These are phyloP conservation scores for Heliconius melpomene DNA, from an alignment of 1,140 invertebrate species.

Conservation along the genomic window DNA sequence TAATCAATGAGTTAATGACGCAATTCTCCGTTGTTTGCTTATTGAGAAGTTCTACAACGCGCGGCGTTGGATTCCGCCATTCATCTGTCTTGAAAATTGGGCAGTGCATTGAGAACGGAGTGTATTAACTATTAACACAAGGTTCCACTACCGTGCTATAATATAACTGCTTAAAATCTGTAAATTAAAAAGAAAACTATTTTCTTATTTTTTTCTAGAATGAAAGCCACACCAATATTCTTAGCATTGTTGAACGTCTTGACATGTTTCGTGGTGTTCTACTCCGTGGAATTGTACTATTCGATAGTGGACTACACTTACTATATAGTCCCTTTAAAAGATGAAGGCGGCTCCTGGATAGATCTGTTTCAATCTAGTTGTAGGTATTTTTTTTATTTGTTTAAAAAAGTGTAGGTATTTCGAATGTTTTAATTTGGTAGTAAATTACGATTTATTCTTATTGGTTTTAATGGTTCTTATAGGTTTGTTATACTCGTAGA, in stretches of 20 bases:
- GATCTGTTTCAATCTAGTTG: slow-evolving; percentile 50
- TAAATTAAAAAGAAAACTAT: too few species aligned
- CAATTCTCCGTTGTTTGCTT: too few species aligned
- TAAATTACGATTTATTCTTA: background rate
- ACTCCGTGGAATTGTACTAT: slow-evolving; percentile 53
- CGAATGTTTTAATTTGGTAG: background rate
- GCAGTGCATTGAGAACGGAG: too few species aligned
- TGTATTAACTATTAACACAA: too few species aligned
- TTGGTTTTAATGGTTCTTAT: background rate
- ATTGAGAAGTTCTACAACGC: too few species aligned
- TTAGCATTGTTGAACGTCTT: slow-evolving; percentile 59
- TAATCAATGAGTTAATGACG: too few species aligned
- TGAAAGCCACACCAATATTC: slow-evolving; percentile 58
- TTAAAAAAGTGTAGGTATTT: too few species aligned
- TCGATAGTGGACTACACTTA: slow-evolving; percentile 27
- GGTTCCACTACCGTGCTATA: too few species aligned
- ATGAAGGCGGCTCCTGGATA: slow-evolving; percentile 65
- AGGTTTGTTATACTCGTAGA: too few species aligned
- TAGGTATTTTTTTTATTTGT: slow-evolving; percentile 20
- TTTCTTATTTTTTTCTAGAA: slow-evolving; percentile 45
- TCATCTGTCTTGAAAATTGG: too few species aligned
- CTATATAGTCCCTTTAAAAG: slow-evolving; percentile 48
- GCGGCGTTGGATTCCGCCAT: too few species aligned
- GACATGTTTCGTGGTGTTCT: slow-evolving; percentile 57
- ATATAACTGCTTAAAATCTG: too few species aligned